These are phyloP conservation scores for Sebastolobus altivelis DNA, from an alignment of 2,797 vertebrate species.

Conservation along the genomic window DNA sequence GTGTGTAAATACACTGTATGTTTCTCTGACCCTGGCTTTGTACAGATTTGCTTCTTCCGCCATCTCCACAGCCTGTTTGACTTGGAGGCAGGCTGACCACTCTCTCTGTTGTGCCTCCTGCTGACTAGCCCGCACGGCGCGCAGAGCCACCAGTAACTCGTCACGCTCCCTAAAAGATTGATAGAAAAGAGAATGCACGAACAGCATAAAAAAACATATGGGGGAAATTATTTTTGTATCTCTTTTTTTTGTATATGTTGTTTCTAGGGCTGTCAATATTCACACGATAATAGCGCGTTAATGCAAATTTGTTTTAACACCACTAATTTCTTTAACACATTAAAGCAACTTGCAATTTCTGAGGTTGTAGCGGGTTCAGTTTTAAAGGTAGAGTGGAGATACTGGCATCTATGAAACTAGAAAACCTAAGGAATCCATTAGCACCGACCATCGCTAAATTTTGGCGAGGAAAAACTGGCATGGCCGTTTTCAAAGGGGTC, in stretches of 20 bases:
- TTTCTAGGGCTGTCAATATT: background rate
- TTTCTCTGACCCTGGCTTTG: conserved; percentile 85
- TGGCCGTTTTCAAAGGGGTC: no score
- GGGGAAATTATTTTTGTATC: background rate
- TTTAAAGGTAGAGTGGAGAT: no score
- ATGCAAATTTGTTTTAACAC: no score
- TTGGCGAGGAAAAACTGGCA: no score
- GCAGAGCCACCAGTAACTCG: conserved; percentile 89
- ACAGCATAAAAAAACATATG: background rate
- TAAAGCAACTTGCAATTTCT: no score
- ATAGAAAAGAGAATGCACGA: background rate
- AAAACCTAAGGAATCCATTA: no score
- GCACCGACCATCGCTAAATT: no score
- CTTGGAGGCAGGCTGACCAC: conserved; percentile 89
- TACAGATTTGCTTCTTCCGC: conserved; percentile 93
- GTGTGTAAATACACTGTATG: background rate
- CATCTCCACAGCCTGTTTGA: conserved; percentile 92
- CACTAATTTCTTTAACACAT: no score
- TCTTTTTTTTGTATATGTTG: background rate
- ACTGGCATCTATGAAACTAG: no score
- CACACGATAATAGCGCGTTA: no score
- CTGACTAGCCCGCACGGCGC: conserved; percentile 83
- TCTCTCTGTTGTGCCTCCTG: conserved; percentile 89
- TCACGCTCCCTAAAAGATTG: conserved; percentile 89
- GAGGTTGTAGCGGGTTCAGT: no score